Evolutionary conservation across 2,888 invertebrate species (phyloP).

Genomic region (Ophioninae sp.): DNA sequence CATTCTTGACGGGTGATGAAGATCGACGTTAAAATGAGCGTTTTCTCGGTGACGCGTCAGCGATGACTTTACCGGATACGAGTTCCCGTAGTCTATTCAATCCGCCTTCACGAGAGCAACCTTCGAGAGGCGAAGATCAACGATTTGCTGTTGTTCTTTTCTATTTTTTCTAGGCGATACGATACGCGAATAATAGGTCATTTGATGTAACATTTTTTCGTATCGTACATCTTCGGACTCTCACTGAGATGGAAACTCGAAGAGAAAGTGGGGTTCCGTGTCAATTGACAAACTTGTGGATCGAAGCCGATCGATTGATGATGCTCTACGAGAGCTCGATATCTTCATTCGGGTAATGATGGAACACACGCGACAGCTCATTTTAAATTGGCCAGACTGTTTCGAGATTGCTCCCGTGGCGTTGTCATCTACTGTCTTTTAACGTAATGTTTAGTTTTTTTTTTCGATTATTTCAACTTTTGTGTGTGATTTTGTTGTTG

Average conservation of each 20-base stretch:
- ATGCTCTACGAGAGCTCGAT: background rate
- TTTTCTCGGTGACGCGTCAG: background rate
- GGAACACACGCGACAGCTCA: slow-evolving; percentile 41
- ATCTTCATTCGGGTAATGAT: slow-evolving; percentile 32
- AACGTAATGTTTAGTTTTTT: slow-evolving; percentile 50
- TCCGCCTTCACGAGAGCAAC: no score
- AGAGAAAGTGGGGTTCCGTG: slow-evolving; percentile 7
- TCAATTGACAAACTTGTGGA: background rate
- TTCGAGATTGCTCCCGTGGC: slow-evolving; percentile 54
- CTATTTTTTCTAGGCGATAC: no score
- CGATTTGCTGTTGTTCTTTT: no score
- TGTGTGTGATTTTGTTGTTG: slow-evolving; percentile 43
- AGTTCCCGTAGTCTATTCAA: no score
- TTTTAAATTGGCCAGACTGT: slow-evolving; percentile 45
- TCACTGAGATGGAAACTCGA: slow-evolving; percentile 31
- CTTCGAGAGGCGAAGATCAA: no score
- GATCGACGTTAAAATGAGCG: slow-evolving; percentile 7
- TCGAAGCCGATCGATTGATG: background rate
- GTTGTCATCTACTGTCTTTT: slow-evolving; percentile 49
- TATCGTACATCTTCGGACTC: background rate
- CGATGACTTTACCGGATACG: slow-evolving; percentile 32
- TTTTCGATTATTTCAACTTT: slow-evolving; percentile 30
- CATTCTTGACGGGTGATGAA: no score
- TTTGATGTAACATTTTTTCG: slow-evolving; percentile 13
- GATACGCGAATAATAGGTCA: no score